Percentiles rank a stretch among this genome's conserved stretches.
Evolutionary conservation across 2,797 vertebrate species (phyloP).

Genomic region (Vireo griseus): DNA sequence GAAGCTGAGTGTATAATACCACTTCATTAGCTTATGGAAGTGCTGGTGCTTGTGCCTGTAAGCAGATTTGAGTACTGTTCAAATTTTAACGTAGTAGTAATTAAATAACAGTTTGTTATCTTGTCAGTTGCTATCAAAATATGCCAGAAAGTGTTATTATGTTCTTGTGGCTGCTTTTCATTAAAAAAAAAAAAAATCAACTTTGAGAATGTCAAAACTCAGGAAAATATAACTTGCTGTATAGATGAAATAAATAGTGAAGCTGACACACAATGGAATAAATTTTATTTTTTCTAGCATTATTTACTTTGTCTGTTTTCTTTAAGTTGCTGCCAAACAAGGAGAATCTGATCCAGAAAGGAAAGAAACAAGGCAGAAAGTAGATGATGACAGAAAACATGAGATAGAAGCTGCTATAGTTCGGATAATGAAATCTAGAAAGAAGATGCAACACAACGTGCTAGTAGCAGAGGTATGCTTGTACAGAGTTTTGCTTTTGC

Average conservation of each 20-base stretch:
- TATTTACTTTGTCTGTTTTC: background rate
- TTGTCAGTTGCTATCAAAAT: conserved; percentile 52
- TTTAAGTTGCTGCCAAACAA: conserved; percentile 96
- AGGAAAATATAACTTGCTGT: conserved; percentile 14
- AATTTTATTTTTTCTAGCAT: background rate
- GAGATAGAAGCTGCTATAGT: conserved; percentile 99
- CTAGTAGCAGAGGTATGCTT: conserved; percentile 91
- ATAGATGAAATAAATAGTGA: conserved; percentile 13
- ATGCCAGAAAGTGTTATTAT: conserved; percentile 22
- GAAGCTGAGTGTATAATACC: background rate
- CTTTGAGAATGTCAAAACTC: conserved; percentile 23
- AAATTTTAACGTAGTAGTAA: background rate
- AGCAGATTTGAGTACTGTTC: background rate
- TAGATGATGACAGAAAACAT: conserved; percentile 97
- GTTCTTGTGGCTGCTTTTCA: conserved; percentile 17
- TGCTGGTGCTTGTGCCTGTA: background rate
- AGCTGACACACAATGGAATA: background rate
- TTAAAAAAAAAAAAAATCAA: background rate
- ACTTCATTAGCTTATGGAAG: background rate
- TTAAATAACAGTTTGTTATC: conserved; percentile 44
- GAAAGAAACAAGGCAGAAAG: conserved; percentile 97
- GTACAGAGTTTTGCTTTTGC: background rate
- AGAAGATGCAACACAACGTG: conserved; percentile 99
- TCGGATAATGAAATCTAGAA: conserved; percentile 98
- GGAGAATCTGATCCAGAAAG: conserved; percentile 95